These are phyloP conservation scores for Nymphalis io DNA, from an alignment of 1,140 invertebrate species.

Conservation along the genomic window DNA sequence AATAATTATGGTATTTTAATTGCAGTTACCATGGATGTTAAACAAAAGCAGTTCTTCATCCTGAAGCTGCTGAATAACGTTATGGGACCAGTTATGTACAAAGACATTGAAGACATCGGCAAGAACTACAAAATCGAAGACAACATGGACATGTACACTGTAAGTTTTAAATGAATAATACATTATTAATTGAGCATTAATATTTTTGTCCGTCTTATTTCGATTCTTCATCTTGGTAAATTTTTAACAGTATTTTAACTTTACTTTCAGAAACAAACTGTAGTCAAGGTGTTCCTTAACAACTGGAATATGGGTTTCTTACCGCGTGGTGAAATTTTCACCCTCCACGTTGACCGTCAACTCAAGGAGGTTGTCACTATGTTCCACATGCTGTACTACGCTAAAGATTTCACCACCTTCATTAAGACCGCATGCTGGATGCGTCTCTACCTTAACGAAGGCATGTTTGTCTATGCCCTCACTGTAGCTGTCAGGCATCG, in stretches of 20 bases:
- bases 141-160: constrained; percentile 71
- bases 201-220: not conserved
- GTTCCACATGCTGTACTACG: constrained; percentile 86
- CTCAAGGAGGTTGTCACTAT: constrained; percentile 83
- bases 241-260: not conserved
- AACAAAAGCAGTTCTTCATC: constrained; percentile 81
- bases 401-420: constrained; percentile 83
- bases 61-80: constrained; percentile 84
- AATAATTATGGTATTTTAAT: not conserved
- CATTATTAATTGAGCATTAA: no score
- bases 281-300: constrained; percentile 83
- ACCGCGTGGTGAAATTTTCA: constrained; percentile 83
- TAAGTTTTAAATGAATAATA: constrained; percentile 46
- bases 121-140: constrained; percentile 81
- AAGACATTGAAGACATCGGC: constrained; percentile 76
- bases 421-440: constrained; percentile 84
- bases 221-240: no score
- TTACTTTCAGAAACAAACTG: constrained; percentile 78
- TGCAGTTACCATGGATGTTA: constrained; percentile 74
- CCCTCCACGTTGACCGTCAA: constrained; percentile 82
- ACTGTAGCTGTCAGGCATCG: constrained; percentile 79
- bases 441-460: constrained; percentile 83
- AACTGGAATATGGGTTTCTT: constrained; percentile 81
- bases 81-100: constrained; percentile 78
- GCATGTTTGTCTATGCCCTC: constrained; percentile 84